Percentiles rank a stretch among this genome's conserved stretches.
Evolutionary conservation across 2,888 invertebrate genomes (phyloP).

Genomic region (Kryphioiulus occultus): DNA sequence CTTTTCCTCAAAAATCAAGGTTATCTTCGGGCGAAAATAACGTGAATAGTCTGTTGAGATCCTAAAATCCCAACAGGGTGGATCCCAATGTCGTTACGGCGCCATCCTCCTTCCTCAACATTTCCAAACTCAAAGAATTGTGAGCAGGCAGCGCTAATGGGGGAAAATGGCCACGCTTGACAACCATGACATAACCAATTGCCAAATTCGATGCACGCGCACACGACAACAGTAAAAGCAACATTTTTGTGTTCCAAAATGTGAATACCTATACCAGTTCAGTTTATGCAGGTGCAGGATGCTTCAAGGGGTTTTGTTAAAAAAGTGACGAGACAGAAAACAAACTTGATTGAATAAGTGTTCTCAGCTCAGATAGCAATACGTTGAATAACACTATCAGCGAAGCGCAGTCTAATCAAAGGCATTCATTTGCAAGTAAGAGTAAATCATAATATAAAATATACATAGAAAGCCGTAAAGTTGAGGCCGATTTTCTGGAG

Average conservation of each 20-base stretch:
- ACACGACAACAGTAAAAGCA: not conserved
- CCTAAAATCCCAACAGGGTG: not conserved
- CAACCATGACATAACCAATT: constrained; percentile 16
- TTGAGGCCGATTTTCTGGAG: too few species aligned
- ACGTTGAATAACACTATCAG: not conserved
- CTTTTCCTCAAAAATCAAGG: constrained; percentile 16
- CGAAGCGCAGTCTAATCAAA: too few species aligned
- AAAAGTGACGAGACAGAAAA: not conserved
- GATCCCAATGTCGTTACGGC: not conserved
- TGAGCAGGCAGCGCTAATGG: not conserved
- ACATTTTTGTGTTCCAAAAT: not conserved
- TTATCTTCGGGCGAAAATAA: not conserved
- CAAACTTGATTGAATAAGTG: not conserved
- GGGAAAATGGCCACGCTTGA: not conserved
- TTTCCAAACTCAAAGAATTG: not conserved
- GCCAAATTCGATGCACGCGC: constrained; percentile 8
- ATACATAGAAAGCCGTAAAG: too few species aligned
- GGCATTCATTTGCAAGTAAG: too few species aligned
- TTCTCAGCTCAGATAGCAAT: not conserved
- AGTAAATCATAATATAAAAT: too few species aligned
- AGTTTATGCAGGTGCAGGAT: not conserved
- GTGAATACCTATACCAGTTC: not conserved
- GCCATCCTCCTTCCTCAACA: not conserved
- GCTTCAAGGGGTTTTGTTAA: not conserved
- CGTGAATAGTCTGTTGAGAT: not conserved